Percentiles rank a stretch among this genome's conserved stretches.
These are phyloP conservation scores for Himalopsyche kuldschensis DNA, from an alignment of 2,888 invertebrate species.

Conservation along the genomic window DNA sequence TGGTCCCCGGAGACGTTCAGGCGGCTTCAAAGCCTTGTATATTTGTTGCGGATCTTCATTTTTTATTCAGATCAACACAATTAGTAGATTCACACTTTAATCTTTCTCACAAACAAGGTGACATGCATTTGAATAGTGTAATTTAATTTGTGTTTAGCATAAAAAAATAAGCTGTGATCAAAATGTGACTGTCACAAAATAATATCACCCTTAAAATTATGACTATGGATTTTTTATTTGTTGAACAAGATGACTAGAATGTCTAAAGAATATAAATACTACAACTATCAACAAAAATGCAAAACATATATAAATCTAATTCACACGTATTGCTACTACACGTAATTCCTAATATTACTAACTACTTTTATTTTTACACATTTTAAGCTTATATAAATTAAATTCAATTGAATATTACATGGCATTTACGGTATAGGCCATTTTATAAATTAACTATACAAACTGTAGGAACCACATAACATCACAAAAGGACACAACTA, in stretches of 20 bases:
- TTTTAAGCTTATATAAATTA: neutral
- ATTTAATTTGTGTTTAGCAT: neutral
- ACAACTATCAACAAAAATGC: neutral
- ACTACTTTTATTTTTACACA: neutral
- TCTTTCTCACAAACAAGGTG: neutral
- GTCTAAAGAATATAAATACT: neutral
- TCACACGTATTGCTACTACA: constrained; percentile 33
- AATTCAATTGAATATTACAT: neutral
- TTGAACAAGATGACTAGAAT: neutral
- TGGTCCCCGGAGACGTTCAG: no score
- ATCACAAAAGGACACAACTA: neutral
- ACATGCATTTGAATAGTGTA: neutral
- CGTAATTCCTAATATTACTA: constrained; percentile 3
- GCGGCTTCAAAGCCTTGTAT: no score
- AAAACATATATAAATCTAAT: neutral
- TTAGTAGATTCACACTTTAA: neutral
- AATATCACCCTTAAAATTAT: neutral
- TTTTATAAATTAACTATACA: neutral
- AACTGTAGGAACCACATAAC: neutral
- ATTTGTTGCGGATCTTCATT: no score
- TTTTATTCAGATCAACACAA: neutral
- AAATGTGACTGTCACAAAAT: neutral
- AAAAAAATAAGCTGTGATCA: neutral
- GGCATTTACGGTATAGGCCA: neutral
- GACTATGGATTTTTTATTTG: neutral